Base-by-base conservation (phyloP, 2,888 invertebrate genomes). In the Leptinotarsa rubiginosa region DNA sequence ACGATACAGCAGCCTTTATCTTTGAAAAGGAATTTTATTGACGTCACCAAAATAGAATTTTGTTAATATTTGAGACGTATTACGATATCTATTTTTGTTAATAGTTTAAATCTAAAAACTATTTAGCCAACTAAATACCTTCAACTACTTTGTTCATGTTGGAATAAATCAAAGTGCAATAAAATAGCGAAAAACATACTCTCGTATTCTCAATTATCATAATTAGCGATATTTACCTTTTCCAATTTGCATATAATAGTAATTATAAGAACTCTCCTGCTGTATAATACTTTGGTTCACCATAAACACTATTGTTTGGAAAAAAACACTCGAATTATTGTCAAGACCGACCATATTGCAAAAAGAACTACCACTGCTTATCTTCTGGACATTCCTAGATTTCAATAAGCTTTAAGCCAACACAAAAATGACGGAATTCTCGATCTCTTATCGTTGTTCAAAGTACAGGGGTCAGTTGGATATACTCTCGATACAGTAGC, bases 211-310 rank as follows among this genome's bases (percentile, higher is more conserved):
- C 10, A 41, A 41, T 12, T 10, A 41, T 41, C 41, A 41, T 41
- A 41, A 41, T 12, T 41, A 41, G 41, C 10, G 50, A 50, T 74
- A 66, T 75, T 52, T 83, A 88, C 88, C 86, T 85, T 86, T 85
- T 66, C 87, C 87, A 71, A 87, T 86, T 77, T 86, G 84, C 78
- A 86, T 81, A 74, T 84, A 87, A 79, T 88, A 88, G 80, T 87
- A 87, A 77, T 87, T 88, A 73, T 87, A 87, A 10, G 86, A 85
- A 20, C 78, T 80, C 31, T 86, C 84, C 65, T 84, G 78, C 65
- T 84, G 84, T 54, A 85, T 82, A 47, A 80, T 81, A 74, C 84
- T 86, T 77, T 86, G 86, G 77, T 85, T 86, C 83, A 85, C 81
- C 73, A 87, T 81, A 70, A 82, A 86, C 78, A 86, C 82, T 18